These are phyloP conservation scores for Lophius americanus DNA, from an alignment of 2,797 vertebrate species.

Conservation along the genomic window DNA sequence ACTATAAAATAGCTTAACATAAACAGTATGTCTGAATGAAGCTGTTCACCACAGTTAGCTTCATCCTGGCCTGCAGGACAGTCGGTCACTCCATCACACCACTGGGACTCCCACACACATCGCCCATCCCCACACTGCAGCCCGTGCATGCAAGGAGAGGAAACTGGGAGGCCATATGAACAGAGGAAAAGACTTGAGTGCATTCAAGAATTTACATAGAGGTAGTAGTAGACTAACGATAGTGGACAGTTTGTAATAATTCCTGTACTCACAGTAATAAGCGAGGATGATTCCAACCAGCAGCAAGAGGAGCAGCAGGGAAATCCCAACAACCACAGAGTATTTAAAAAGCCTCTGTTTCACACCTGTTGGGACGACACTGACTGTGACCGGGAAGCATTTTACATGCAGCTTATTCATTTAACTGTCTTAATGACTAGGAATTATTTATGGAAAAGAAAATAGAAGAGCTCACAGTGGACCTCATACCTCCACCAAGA, in stretches of 20 bases:
- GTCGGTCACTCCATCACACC: conserved; percentile 85
- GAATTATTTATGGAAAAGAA: too few species aligned
- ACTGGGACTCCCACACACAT: conserved; percentile 79
- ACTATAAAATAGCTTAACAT: too few species aligned
- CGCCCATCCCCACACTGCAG: conserved; percentile 78
- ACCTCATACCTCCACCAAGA: too few species aligned
- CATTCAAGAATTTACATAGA: neutral
- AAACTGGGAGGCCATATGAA: conserved; percentile 57
- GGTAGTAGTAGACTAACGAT: neutral
- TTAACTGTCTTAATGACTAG: too few species aligned
- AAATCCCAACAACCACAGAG: conserved; percentile 56
- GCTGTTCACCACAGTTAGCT: conserved; percentile 82
- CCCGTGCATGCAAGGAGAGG: conserved; percentile 71
- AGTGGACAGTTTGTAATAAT: neutral
- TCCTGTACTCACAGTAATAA: conserved; percentile 84
- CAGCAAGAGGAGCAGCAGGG: conserved; percentile 67
- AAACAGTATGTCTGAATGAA: too few species aligned
- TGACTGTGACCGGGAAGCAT: conserved; percentile 18
- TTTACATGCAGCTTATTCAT: neutral
- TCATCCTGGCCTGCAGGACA: conserved; percentile 87
- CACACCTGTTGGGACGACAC: conserved; percentile 48
- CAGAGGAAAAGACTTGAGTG: neutral
- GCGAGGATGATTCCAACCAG: conserved; percentile 78
- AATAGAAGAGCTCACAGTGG: too few species aligned
- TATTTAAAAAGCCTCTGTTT: conserved; percentile 66